phyloP scores from a whole-genome alignment of 1,140 invertebrate genomes.

The Yoshiicerus persimilis region DNA sequence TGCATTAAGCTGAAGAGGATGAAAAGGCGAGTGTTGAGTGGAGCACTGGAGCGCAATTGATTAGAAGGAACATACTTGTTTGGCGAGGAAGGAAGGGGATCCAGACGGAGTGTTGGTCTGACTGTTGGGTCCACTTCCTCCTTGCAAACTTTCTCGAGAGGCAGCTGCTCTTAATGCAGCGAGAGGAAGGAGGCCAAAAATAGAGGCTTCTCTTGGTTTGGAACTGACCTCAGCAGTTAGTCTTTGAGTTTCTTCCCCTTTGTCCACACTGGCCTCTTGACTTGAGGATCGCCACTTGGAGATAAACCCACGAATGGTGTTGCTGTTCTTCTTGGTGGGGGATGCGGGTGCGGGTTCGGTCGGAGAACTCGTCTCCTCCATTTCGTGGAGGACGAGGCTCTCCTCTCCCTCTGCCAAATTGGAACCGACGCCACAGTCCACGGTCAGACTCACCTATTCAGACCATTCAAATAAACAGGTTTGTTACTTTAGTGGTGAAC shows the following conservation, averaged over 20 bases:
- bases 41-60: too few relatives aligned
- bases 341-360: conserved; percentile 20
- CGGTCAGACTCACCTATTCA: conserved; percentile 54
- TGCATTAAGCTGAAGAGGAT: too few relatives aligned
- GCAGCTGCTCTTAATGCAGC: conserved; percentile 49
- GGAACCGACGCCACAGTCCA: conserved; percentile 52
- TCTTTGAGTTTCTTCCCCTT: conserved; percentile 47
- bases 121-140: conserved; percentile 48
- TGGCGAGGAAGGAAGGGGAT: conserved; percentile 50
- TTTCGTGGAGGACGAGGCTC: conserved; percentile 39
- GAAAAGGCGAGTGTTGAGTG: too few relatives aligned
- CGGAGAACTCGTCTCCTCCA: conserved; percentile 44
- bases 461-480: too few relatives aligned
- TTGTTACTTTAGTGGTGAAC: too few relatives aligned
- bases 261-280: conserved; percentile 51
- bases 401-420: conserved; percentile 43
- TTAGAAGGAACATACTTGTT: conserved; percentile 42
- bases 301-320: conserved; percentile 46
- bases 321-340: conserved; percentile 45
- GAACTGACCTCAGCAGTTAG: neutral
- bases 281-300: conserved; percentile 49
- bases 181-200: conserved; percentile 53
- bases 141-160: conserved; percentile 52
- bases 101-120: conserved; percentile 48
- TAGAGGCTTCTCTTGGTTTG: conserved; percentile 49